Evolutionary conservation across 2,113 vertebrate genomes (phyloP).

Genomic region (Cryptoleucopteryx plumbea): DNA sequence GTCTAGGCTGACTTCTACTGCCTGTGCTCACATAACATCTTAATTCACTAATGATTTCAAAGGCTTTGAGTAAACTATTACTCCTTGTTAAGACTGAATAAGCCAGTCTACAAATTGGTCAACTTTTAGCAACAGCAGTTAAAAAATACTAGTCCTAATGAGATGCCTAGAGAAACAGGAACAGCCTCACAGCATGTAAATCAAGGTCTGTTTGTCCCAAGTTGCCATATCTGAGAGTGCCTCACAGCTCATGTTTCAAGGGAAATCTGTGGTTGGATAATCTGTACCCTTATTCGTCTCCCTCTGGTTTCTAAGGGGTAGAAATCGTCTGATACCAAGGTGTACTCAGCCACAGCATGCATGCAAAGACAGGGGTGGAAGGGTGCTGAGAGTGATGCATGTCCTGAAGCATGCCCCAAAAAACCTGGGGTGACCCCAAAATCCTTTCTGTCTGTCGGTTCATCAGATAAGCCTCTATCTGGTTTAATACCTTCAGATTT

Average conservation of each 20-base stretch:
- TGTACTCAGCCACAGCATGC: not conserved
- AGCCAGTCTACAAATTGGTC: not conserved
- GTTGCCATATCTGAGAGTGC: not conserved
- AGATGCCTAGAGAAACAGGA: not conserved
- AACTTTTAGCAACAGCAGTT: not conserved
- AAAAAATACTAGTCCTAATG: not conserved
- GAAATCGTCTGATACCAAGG: not conserved
- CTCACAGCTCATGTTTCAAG: not conserved
- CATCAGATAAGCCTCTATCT: not conserved
- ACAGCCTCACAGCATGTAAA: not conserved
- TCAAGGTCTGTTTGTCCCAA: not conserved
- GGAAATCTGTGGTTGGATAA: not conserved
- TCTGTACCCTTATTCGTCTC: not conserved
- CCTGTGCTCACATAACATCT: not conserved
- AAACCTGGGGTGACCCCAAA: not conserved
- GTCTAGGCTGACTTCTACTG: not conserved
- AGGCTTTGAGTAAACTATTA: not conserved
- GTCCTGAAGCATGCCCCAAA: not conserved
- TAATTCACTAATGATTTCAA: not conserved
- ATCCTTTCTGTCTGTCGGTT: not conserved
- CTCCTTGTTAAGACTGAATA: not conserved
- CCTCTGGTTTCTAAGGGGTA: not conserved
- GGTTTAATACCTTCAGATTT: not conserved
- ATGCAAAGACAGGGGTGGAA: not conserved
- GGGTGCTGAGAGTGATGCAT: not conserved